phyloP scores from a whole-genome alignment of 2,888 invertebrate genomes.

The Ditylenchus weischeri region DNA sequence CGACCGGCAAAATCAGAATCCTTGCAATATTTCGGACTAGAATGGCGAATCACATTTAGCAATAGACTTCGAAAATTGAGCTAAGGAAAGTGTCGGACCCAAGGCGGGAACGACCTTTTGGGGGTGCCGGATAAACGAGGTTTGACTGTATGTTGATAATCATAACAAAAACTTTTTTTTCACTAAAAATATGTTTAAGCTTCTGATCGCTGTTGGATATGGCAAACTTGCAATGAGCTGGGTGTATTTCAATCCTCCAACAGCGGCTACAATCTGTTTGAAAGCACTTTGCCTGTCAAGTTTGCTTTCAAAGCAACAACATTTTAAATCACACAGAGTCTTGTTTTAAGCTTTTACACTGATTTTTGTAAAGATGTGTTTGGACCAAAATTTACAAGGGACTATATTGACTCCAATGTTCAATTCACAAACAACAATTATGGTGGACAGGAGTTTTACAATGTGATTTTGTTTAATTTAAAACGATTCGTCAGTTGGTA shows the following conservation, averaged over 20 bases:
- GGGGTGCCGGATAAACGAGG: no score
- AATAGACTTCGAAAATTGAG: no score
- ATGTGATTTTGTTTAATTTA: background rate
- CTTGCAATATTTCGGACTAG: no score
- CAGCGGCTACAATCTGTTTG: constrained; percentile 49
- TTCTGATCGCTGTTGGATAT: constrained; percentile 75
- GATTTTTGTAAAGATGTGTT: constrained; percentile 3
- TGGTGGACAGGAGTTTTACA: background rate
- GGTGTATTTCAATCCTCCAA: constrained; percentile 89
- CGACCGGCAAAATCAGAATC: no score
- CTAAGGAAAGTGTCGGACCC: no score
- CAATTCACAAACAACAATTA: background rate
- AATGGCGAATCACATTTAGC: no score
- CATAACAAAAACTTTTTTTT: no score
- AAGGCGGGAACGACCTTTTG: no score
- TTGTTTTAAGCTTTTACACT: background rate
- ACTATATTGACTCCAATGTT: constrained; percentile 1
- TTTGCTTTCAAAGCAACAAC: constrained; percentile 10
- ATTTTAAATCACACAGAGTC: no score
- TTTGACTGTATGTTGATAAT: no score
- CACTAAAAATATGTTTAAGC: background rate
- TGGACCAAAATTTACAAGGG: background rate
- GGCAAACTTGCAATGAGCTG: constrained; percentile 92
- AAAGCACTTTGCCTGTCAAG: constrained; percentile 44
- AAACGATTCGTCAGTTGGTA: background rate